Evolutionary conservation across 1,140 invertebrate genomes (phyloP).

Genomic region (Trachymyrmex cornetzi): DNA sequence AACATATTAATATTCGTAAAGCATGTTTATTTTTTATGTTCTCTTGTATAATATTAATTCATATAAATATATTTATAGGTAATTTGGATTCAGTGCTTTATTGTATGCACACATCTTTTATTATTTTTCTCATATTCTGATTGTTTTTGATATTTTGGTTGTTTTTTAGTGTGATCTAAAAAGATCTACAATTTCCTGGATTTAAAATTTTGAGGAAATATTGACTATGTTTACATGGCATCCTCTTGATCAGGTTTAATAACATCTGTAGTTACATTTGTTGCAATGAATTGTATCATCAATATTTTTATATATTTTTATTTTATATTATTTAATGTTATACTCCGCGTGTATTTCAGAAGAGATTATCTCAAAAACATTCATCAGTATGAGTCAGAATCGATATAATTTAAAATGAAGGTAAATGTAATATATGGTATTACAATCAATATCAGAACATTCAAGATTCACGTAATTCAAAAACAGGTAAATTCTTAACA

Average conservation of each 20-base stretch:
- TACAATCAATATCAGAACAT: neutral
- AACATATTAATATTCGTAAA: conserved; percentile 16
- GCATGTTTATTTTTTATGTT: conserved; percentile 28
- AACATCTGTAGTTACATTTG: neutral
- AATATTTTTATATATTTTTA: neutral
- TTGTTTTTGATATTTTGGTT: conserved; percentile 31
- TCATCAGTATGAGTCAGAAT: neutral
- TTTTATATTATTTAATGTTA: conserved; percentile 12
- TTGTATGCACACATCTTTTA: conserved; percentile 12
- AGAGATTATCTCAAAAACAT: conserved; percentile 1
- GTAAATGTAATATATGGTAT: neutral
- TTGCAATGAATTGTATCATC: conserved; percentile 2
- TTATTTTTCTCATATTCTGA: conserved; percentile 22
- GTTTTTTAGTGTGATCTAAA: conserved; percentile 26
- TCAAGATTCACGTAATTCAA: neutral
- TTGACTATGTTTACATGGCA: neutral
- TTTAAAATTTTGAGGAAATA: neutral
- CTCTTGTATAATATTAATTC: conserved; percentile 31
- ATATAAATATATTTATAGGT: conserved; percentile 29
- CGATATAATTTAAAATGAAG: conserved; percentile 17
- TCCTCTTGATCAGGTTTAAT: too few relatives aligned
- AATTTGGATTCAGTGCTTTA: conserved; percentile 24
- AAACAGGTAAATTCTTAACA: conserved; percentile 11
- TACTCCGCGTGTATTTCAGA: neutral
- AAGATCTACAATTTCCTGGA: neutral